phyloP scores from a whole-genome alignment of 2,888 invertebrate genomes.

The Ellobium chinense region DNA sequence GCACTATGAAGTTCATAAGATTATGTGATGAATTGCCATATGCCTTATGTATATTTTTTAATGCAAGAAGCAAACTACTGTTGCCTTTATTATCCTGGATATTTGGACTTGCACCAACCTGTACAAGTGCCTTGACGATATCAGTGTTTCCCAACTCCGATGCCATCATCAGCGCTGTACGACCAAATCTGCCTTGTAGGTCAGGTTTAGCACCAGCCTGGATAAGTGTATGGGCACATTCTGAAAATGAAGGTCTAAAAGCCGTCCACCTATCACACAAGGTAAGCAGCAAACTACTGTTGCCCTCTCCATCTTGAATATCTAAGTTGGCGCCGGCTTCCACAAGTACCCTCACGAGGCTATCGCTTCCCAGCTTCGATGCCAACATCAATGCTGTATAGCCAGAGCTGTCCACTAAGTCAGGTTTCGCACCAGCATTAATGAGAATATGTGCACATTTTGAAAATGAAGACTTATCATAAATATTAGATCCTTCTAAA shows the following conservation, averaged over 20 bases:
- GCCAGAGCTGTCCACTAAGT: background rate
- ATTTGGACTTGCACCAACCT: no score
- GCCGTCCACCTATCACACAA: no score
- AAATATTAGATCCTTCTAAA: no score
- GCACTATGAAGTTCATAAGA: conserved; percentile 13
- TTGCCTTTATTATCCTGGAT: background rate
- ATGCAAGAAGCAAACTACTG: no score
- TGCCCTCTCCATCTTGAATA: no score
- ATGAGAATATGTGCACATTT: conserved; percentile 7
- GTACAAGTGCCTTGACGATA: no score
- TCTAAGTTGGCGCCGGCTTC: no score
- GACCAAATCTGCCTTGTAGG: background rate
- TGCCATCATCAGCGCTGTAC: conserved; percentile 6
- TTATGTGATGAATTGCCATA: no score
- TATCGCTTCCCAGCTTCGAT: background rate
- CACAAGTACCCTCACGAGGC: no score
- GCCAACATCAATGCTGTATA: conserved; percentile 4
- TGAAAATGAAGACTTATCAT: no score
- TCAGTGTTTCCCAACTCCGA: background rate
- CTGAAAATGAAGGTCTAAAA: no score
- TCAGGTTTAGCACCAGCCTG: conserved; percentile 17
- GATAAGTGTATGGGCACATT: background rate
- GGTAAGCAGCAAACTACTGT: no score
- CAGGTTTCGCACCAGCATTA: background rate
- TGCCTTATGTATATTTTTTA: background rate